Evolutionary conservation across 2,888 invertebrate genomes (phyloP).

Genomic region (Watsonalla cultraria): DNA sequence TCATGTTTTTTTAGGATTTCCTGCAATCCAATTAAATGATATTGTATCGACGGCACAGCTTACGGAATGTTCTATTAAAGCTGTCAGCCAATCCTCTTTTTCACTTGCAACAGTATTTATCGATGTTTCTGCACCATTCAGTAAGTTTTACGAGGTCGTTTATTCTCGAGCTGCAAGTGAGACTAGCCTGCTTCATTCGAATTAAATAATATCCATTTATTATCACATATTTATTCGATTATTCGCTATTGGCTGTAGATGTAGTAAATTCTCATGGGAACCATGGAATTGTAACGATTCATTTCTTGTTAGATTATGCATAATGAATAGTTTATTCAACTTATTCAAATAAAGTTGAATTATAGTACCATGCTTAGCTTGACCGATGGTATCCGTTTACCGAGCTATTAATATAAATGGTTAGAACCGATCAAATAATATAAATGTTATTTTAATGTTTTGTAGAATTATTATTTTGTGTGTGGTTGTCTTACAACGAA

Average conservation of each 20-base stretch:
- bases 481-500: no score
- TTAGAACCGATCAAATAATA: no score
- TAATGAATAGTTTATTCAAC: conserved; percentile 27
- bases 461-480: no score
- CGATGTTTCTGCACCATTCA: conserved; percentile 38
- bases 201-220: conserved; percentile 49
- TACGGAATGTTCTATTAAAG: conserved; percentile 21
- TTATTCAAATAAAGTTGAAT: conserved; percentile 17
- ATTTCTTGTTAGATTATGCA: background rate
- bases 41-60: conserved; percentile 18
- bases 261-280: conserved; percentile 43
- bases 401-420: background rate
- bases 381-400: conserved; percentile 3
- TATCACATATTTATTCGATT: conserved; percentile 47
- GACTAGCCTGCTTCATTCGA: background rate
- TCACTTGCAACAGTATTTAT: conserved; percentile 41
- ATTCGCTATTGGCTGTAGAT: conserved; percentile 41
- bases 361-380: conserved; percentile 16
- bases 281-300: conserved; percentile 13
- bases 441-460: no score
- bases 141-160: conserved; percentile 39
- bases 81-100: conserved; percentile 31
- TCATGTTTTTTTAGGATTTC: background rate
- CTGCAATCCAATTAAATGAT: conserved; percentile 2
- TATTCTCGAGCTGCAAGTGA: conserved; percentile 17